Percentiles rank a stretch among this genome's conserved stretches.
Conservation (phyloP, 2,888 invertebrate species). For the Xestia sexstrigata region DNA sequence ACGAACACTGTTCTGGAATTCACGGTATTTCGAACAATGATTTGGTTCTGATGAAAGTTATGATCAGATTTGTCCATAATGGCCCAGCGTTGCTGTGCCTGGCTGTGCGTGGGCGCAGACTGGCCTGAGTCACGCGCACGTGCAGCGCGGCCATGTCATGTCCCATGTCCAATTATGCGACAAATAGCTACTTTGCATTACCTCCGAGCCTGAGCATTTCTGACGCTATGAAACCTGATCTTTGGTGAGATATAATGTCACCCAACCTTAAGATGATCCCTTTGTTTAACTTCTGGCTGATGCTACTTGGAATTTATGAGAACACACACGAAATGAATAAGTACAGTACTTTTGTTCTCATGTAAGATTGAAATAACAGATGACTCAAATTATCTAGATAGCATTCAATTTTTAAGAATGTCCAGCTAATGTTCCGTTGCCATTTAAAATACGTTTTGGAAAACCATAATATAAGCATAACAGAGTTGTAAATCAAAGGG, state of each 20-base stretch:
- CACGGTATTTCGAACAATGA: slow-evolving; percentile 48
- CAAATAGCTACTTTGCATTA: slow-evolving; percentile 71
- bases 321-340: slow-evolving; percentile 21
- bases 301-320: slow-evolving; percentile 48
- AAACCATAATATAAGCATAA: slow-evolving; percentile 4
- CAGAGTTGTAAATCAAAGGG: not conserved
- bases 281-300: slow-evolving; percentile 54
- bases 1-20: slow-evolving; percentile 32
- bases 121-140: slow-evolving; percentile 79
- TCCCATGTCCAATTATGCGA: slow-evolving; percentile 80
- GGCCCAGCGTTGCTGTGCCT: slow-evolving; percentile 37
- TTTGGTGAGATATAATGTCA: slow-evolving; percentile 46
- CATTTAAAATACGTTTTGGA: not conserved
- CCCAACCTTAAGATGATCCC: slow-evolving; percentile 30
- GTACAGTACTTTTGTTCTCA: slow-evolving; percentile 29
- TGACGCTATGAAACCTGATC: slow-evolving; percentile 63
- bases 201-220: slow-evolving; percentile 59
- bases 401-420: slow-evolving; percentile 16
- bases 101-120: slow-evolving; percentile 62
- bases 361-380: slow-evolving; percentile 25
- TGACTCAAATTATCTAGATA: not conserved
- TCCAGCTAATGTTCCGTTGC: not conserved
- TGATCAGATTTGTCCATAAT: slow-evolving; percentile 57
- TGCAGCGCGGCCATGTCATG: slow-evolving; percentile 77
- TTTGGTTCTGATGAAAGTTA: slow-evolving; percentile 52